Conservation (phyloP, 1,140 invertebrate genomes). For the Dreissena polymorpha region DNA sequence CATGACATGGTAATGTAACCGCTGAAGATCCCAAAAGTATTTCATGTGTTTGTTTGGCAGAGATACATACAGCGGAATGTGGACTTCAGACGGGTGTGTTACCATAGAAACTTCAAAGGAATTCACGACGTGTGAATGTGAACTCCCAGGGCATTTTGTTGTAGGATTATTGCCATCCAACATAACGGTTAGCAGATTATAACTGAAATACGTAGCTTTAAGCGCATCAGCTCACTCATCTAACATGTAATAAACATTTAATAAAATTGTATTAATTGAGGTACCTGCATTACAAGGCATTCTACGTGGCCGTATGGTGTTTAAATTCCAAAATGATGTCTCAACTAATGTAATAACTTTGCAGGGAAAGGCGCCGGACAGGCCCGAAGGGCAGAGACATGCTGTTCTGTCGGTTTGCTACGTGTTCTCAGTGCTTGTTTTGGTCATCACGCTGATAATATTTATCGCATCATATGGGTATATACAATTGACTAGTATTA, state of each 20-base stretch:
- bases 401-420: neutral
- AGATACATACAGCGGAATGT: slow-evolving; percentile 28
- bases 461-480: neutral
- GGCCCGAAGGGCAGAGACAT: neutral
- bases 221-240: too few relatives aligned
- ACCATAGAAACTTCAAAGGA: slow-evolving; percentile 6
- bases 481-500: too few relatives aligned
- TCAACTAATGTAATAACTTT: neutral
- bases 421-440: neutral
- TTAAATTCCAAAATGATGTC: too few relatives aligned
- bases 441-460: neutral
- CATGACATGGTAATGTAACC: too few relatives aligned
- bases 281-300: too few relatives aligned
- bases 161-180: slow-evolving; percentile 22
- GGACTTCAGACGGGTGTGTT: slow-evolving; percentile 25
- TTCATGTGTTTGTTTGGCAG: neutral
- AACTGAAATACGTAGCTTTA: too few relatives aligned
- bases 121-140: slow-evolving; percentile 25
- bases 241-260: neutral
- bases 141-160: slow-evolving; percentile 31
- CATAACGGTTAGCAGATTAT: neutral
- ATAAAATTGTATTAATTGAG: too few relatives aligned
- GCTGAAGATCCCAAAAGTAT: too few relatives aligned
- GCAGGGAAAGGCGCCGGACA: neutral
- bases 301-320: too few relatives aligned